A percentile compares a stretch with the other conserved stretches of the same genome.
phyloP scores from a whole-genome alignment of 2,888 invertebrate genomes.

The Heterodera filipjevi region DNA sequence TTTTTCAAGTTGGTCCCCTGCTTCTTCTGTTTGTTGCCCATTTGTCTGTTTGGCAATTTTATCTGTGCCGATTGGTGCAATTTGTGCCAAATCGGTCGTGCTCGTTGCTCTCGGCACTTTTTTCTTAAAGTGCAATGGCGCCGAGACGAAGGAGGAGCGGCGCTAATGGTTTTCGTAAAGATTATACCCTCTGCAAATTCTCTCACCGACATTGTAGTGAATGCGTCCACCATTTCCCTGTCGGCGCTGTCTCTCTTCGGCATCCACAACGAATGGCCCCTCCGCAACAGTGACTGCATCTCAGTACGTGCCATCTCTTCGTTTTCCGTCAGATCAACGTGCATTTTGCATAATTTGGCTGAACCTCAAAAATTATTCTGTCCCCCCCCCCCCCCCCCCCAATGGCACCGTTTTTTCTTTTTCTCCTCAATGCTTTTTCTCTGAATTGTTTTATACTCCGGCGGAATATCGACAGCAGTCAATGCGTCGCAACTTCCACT shows the following conservation, averaged over 20 bases:
- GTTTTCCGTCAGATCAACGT: slow-evolving; percentile 17
- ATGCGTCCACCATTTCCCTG: slow-evolving; percentile 21
- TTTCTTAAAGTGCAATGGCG: not conserved
- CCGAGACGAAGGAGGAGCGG: slow-evolving; percentile 42
- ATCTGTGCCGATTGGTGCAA: not conserved
- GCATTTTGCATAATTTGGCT: slow-evolving; percentile 38
- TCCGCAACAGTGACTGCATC: not conserved
- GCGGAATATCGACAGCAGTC: slow-evolving; percentile 33
- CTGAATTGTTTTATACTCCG: slow-evolving; percentile 14
- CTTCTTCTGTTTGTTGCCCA: slow-evolving; percentile 15
- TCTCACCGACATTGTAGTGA: slow-evolving; percentile 27
- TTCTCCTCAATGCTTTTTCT: slow-evolving; percentile 36
- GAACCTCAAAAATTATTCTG: slow-evolving; percentile 31
- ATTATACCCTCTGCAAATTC: not conserved
- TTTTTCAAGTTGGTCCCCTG: not conserved
- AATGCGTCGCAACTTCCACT: slow-evolving; percentile 43
- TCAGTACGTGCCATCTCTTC: slow-evolving; percentile 16
- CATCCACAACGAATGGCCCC: not conserved
- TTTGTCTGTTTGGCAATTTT: not conserved
- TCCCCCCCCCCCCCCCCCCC: not conserved
- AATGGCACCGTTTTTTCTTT: slow-evolving; percentile 31
- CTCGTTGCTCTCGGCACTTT: slow-evolving; percentile 40
- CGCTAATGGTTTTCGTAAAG: slow-evolving; percentile 28
- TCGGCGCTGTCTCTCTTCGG: not conserved
- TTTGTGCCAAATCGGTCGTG: slow-evolving; percentile 38